Evolutionary conservation across 2,888 invertebrate genomes (phyloP), one percentile per base, ranked within the genome.

Genomic region (Notocelia uddmanniana): DNA sequence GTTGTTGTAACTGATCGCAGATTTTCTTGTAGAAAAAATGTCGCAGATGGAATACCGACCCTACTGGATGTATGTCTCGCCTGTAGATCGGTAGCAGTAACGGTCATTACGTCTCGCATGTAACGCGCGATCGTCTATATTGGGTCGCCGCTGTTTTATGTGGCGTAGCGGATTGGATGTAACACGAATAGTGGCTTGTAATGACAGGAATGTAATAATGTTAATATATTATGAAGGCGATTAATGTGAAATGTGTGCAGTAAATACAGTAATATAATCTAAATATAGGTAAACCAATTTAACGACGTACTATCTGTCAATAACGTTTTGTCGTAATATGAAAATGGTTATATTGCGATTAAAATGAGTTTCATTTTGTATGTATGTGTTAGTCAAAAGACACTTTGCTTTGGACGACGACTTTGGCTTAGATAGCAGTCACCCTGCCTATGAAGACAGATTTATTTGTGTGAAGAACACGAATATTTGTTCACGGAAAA

Each of bases 61-160:
- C 69, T 63, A 13, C 64, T 66, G 70, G 66, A 0, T 21, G 6
- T 1, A 8, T 57, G 26, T 31, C 0, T 23, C 21, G 21, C 8
- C 26, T 64, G 11, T 34, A 5, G 23, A 13, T 18, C 37, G 50
- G 69, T 50, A 50, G 48, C 57, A 34, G 66, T 59, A 64, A 66
- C 50, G 66, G 70, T 66, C 70, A 52, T 70, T 70, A 66, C 66
- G 66, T 52, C 70, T 37, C 66, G 45, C 55, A 13, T 64, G 37
- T 64, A 70, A 59, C 34, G 63, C 18, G 50, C 59, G 70, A 70
- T 70, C 57, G 70, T 37, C 69, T 52, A 41, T 70, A 64, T 70
- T 66, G 70, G 63, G 64, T 69, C 64, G 26, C 54, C 45, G 41
- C 41, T 70, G 66, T 64, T 70, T 66, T 66, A 70, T 70, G 70